Base-by-base conservation (phyloP, 2,113 vertebrate genomes). In the Hippocampus barbouri region DNA sequence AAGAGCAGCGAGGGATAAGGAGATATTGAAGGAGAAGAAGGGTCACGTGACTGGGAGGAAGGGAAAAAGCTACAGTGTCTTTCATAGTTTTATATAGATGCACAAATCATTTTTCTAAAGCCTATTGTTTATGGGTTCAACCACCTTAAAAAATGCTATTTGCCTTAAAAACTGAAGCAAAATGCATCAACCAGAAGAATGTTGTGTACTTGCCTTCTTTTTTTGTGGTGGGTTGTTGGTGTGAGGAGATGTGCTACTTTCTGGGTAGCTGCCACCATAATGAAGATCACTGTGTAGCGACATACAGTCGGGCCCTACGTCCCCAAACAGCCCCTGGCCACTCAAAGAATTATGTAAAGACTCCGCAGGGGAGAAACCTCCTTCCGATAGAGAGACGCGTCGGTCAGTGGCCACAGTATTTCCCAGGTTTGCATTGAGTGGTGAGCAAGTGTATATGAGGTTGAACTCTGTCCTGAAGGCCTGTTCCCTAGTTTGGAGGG, bases 401-500 rank as follows among this genome's bases (percentile, higher is more conserved):
- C 92, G 93, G 23, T 97, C 97, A 2, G 88, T 89, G 66, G 90
- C 85, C 75, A 93, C 90, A 0, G 94, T 92, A 75, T 89, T 90
- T 65, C 91, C 91, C 82, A 94, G 72, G 93, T 97, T 98, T 83
- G 97, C 94, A 34, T 98, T 99, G 92, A 98, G 79, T 61, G 97
- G 97, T 47, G 97, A 99, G 89, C 97, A 99, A 88, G 97, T 96
- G 88, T 99, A 99, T 93, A 99, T 99, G 88, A 99, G 94, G 90
- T 97, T 98, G 90, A 99, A 99, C 89, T 99, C 97, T 92, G 97
- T 98, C 94, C 95, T 95, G 92, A 98, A 97, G 69, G 94, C 92
- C 93, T 96, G 96, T 79, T 99, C 96, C 75, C 94, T 93, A 87
- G 85, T 94, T 81, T 92, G 87, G 76, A 93, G 91, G 71, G 87